These are phyloP conservation scores for Capreolus pygargus DNA, from an alignment of 2,113 vertebrate genomes.

Conservation along the genomic window DNA sequence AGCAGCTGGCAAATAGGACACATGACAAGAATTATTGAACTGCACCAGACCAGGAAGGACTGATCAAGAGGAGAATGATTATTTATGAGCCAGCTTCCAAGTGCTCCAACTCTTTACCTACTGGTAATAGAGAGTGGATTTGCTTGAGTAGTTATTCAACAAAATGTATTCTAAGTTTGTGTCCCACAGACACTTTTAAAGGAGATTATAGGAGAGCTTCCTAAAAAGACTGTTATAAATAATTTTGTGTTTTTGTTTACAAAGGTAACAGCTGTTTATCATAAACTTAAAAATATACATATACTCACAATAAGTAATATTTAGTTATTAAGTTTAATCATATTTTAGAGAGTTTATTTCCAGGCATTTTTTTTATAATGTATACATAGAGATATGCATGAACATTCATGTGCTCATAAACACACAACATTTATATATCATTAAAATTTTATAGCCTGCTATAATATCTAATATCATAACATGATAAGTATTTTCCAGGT, in stretches of 20 bases:
- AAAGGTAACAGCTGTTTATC: background rate
- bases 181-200: background rate
- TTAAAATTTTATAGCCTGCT: background rate
- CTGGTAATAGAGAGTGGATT: background rate
- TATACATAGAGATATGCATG: background rate
- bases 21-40: conserved; percentile 20
- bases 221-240: background rate
- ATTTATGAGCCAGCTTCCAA: conserved; percentile 14
- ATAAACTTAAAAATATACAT: background rate
- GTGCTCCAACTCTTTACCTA: background rate
- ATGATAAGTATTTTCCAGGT: background rate
- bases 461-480: background rate
- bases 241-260: background rate
- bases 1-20: background rate
- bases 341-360: background rate
- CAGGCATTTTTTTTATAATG: background rate
- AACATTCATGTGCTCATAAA: background rate
- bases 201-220: background rate
- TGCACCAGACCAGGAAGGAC: background rate
- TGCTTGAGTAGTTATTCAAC: background rate
- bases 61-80: conserved; percentile 11
- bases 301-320: background rate
- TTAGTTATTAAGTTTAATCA: background rate
- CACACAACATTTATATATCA: background rate
- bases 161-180: background rate